Conservation (phyloP, 2,888 invertebrate genomes). For the Leptinotarsa tumamoca region DNA sequence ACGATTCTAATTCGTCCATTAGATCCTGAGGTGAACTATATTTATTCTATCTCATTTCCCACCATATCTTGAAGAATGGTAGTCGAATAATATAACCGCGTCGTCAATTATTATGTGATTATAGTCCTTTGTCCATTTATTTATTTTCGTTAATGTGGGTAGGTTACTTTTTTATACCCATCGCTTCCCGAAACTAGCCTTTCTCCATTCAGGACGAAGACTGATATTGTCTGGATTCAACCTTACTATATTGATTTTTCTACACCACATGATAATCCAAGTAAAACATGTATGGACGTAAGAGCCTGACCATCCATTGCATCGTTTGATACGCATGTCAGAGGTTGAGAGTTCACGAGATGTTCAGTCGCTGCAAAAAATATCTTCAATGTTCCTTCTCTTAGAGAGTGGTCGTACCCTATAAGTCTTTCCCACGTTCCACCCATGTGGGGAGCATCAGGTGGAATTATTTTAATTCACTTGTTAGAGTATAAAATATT, state of each 20-base stretch:
- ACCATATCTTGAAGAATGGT: no score
- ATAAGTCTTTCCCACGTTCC: constrained; percentile 15
- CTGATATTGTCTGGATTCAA: not conserved
- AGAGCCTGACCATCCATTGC: constrained; percentile 1
- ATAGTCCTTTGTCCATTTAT: no score
- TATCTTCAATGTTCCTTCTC: constrained; percentile 9
- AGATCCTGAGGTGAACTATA: constrained; percentile 63
- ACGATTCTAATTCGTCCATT: constrained; percentile 40
- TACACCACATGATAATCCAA: not conserved
- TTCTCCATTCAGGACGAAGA: constrained; percentile 1
- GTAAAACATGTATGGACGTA: not conserved
- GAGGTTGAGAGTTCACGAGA: constrained; percentile 1
- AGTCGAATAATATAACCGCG: no score
- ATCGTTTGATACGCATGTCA: constrained; percentile 7
- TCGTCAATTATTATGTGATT: no score
- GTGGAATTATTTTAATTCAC: not conserved
- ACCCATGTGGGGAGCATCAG: constrained; percentile 1
- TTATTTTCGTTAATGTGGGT: no score
- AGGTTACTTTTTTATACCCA: constrained; percentile 60
- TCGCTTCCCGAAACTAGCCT: constrained; percentile 10
- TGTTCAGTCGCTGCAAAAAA: constrained; percentile 4
- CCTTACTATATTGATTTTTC: not conserved
- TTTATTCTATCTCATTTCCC: no score
- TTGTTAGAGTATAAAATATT: not conserved
- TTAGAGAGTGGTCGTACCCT: constrained; percentile 10